A percentile compares a stretch with the other conserved stretches of the same genome.
Conservation (phyloP, 2,113 vertebrate species). For the Carassius auratus region DNA sequence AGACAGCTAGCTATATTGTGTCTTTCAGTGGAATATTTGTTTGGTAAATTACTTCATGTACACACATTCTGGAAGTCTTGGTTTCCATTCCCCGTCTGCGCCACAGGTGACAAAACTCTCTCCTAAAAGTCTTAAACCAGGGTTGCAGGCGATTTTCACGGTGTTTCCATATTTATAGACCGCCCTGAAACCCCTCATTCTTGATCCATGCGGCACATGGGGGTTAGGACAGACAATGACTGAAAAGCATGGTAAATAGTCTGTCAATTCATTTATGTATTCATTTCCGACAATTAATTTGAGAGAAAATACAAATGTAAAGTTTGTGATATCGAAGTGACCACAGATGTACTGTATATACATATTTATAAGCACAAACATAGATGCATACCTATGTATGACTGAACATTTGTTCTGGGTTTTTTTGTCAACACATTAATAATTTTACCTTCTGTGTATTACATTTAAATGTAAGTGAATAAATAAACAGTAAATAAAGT, state of each 20-base stretch:
- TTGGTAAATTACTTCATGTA: not conserved
- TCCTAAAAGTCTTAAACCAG: not conserved
- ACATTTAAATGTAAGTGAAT: no score
- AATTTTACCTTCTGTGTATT: no score
- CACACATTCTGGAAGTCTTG: slow-evolving; percentile 24
- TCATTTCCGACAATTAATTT: not conserved
- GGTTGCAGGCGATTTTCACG: not conserved
- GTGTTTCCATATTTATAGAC: not conserved
- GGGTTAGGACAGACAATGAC: slow-evolving; percentile 10
- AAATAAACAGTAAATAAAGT: no score
- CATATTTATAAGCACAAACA: no score
- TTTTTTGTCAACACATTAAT: no score
- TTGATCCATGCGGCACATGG: not conserved
- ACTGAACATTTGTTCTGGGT: no score
- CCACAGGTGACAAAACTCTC: slow-evolving; percentile 33
- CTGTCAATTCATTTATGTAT: not conserved
- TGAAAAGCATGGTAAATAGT: not conserved
- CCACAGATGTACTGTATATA: no score
- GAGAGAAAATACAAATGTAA: not conserved
- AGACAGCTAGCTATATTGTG: not conserved
- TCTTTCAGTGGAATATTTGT: not conserved
- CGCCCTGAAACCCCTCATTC: not conserved
- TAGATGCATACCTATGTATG: no score
- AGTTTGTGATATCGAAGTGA: no score
- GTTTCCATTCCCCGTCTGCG: slow-evolving; percentile 4